phyloP scores from a whole-genome alignment of 53 echinoderm and acorn worm species.

The Arbacia lixula region DNA sequence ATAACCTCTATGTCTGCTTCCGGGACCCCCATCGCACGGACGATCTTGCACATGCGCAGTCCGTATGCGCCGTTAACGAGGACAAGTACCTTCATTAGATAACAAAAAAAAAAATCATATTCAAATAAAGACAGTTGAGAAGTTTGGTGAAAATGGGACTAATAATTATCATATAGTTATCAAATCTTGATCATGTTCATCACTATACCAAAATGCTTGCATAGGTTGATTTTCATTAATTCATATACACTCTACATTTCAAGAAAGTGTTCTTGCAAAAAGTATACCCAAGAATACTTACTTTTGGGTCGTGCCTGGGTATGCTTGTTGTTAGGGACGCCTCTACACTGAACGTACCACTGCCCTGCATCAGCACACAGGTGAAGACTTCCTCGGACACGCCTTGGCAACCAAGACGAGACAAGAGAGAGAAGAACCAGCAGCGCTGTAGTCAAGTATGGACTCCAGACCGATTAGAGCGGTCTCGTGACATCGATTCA shows the following conservation, averaged over 20 bases:
- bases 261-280: too few relatives aligned
- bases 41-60: conserved; percentile 57
- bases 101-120: too few relatives aligned
- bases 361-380: conserved; percentile 80
- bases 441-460: too few relatives aligned
- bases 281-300: conserved; percentile 24
- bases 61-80: conserved; percentile 88
- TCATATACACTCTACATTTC: too few relatives aligned
- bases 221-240: too few relatives aligned
- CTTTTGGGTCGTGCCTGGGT: conserved; percentile 64
- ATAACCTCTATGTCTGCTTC: conserved; percentile 46
- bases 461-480: too few relatives aligned
- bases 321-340: conserved; percentile 78
- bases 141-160: too few relatives aligned
- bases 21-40: conserved; percentile 51
- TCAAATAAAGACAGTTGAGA: too few relatives aligned
- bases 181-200: too few relatives aligned
- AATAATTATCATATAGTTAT: too few relatives aligned
- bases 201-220: too few relatives aligned
- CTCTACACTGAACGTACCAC: conserved; percentile 82
- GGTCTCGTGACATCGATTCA: too few relatives aligned
- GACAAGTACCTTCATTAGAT: conserved; percentile 76
- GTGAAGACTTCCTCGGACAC: conserved; percentile 67
- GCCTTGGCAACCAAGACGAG: conserved; percentile 42
- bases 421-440: not conserved